Evolutionary conservation across 2,888 invertebrate genomes (phyloP), one percentile per base, ranked within the genome.

Genomic region (Catocala nupta): DNA sequence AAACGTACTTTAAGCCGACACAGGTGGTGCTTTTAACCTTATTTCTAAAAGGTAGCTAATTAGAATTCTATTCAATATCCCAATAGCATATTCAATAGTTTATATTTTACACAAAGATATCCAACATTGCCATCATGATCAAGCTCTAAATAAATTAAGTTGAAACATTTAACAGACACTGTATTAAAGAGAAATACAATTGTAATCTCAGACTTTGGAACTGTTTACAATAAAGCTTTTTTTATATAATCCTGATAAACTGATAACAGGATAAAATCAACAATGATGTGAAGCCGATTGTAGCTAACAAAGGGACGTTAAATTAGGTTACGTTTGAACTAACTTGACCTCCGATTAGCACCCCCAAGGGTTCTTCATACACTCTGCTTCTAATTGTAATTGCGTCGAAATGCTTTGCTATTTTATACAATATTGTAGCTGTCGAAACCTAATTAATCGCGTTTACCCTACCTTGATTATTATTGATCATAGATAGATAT

Each of bases 321-420:
- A 74, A 67, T 67, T 67, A 64, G 47, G 60, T 63, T 67, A 25
- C 4, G 65, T 67, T 47, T 65, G 57, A 56, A 44, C 65, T 65
- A 52, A 56, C 56, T 64, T 43, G 33, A 47, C 51, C 63, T 58
- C 59, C 73, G 70, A 78, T 72, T 70, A 64, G 45, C 56, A 59
- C 53, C 70, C 65, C 55, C 63, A 49, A 1, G 68, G 59, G 75
- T 62, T 59, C 61, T 25, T 25, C 63, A 63, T 75, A 70, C 66
- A 68, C 65, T 59, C 55, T 51, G 51, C 51, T 65, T 72, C 64
- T 77, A 76, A 77, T 76, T 77, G 63, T 60, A 50, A 59, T 57
- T 57, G 47, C 63, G 60, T 60, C 55, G 53, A 59, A 71, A 77
- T 63, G 59, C 68, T 53, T 51, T 36, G 55, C 49, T 54, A 67